These are phyloP conservation scores for Ectobius pallidus DNA, from an alignment of 2,888 invertebrate species.

Conservation along the genomic window DNA sequence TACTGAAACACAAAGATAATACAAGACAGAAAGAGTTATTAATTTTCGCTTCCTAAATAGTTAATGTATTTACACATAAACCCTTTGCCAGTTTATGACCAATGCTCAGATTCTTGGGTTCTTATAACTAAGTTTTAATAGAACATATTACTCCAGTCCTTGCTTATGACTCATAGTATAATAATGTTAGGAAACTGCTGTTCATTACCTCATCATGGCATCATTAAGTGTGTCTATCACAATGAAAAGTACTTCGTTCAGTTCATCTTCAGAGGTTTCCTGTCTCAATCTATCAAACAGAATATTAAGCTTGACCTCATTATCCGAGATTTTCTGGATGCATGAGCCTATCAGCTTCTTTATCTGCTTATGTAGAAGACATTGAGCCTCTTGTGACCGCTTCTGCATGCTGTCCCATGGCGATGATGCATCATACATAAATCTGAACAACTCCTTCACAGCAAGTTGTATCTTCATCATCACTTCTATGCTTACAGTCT, in stretches of 20 bases:
- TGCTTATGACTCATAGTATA: too few species aligned
- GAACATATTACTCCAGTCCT: too few species aligned
- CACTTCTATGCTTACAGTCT: background rate
- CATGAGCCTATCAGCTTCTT: too few species aligned
- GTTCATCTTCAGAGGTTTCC: background rate
- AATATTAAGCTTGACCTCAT: constrained; percentile 24
- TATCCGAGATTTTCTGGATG: background rate
- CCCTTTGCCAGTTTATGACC: too few species aligned
- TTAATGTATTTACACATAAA: too few species aligned
- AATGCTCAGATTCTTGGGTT: too few species aligned
- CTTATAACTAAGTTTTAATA: too few species aligned
- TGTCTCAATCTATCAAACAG: constrained; percentile 21
- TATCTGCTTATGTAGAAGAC: background rate
- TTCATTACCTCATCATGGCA: too few species aligned
- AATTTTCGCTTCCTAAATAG: too few species aligned
- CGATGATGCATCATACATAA: constrained; percentile 7
- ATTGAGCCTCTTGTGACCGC: background rate
- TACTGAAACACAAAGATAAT: too few species aligned
- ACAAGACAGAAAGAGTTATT: too few species aligned
- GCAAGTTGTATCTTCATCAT: background rate
- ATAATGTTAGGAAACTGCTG: too few species aligned
- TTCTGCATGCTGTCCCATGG: constrained; percentile 16
- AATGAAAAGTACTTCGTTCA: background rate
- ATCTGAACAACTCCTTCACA: background rate
- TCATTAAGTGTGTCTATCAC: background rate